phyloP scores from a whole-genome alignment of 2,888 invertebrate genomes.

The Mamestra brassicae region DNA sequence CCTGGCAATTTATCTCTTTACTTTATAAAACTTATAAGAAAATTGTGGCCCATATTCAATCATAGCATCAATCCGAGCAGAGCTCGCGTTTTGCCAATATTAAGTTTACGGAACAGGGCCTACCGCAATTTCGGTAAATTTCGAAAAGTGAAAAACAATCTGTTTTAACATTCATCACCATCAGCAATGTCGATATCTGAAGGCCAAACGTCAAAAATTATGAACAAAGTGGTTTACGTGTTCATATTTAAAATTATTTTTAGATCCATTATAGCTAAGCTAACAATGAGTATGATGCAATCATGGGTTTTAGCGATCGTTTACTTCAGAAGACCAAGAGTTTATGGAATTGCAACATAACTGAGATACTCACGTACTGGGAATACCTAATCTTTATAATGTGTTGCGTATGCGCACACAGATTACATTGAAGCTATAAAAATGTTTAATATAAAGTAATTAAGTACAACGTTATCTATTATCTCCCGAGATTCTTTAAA shows the following conservation, averaged over 20 bases:
- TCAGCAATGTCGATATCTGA: too few species aligned
- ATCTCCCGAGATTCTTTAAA: conserved; percentile 35
- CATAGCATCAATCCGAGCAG: too few species aligned
- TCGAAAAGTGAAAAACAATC: too few species aligned
- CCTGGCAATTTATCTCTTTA: too few species aligned
- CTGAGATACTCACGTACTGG: not conserved
- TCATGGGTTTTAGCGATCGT: not conserved
- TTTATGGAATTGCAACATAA: not conserved
- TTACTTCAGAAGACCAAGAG: not conserved
- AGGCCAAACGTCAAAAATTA: too few species aligned
- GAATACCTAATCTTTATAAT: conserved; percentile 26
- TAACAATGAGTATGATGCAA: not conserved
- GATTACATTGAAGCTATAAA: conserved; percentile 28
- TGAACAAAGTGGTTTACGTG: not conserved
- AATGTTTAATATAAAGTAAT: conserved; percentile 25
- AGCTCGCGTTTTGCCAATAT: too few species aligned
- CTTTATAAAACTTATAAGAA: too few species aligned
- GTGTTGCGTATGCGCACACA: conserved; percentile 1
- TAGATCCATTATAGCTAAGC: not conserved
- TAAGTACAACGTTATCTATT: conserved; percentile 28
- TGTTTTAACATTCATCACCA: too few species aligned
- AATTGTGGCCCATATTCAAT: too few species aligned
- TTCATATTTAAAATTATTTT: not conserved
- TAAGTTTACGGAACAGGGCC: too few species aligned
- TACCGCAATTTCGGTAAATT: too few species aligned